Evolutionary conservation across 1,140 invertebrate species (phyloP), one percentile per base, ranked within the genome.

Genomic region (Cyphomyrmex costatus): DNA sequence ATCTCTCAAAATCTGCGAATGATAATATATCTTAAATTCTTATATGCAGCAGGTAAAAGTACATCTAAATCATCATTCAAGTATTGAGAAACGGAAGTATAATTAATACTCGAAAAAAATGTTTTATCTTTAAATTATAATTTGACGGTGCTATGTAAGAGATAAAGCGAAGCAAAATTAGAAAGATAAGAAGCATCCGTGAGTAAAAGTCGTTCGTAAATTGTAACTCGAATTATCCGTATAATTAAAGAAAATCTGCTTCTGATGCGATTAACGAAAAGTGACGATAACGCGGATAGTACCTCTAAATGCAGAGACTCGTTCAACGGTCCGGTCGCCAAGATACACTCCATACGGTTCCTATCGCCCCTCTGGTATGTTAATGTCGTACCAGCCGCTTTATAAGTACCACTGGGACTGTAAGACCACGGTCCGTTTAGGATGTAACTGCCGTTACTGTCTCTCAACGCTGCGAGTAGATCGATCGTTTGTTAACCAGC

Each of bases 291-390:
- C 19, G 19, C 12, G 7, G 14, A 1, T 6, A 66, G 94, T 95
- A 98, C 97, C 96, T 98, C 97, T 71, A 99, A 96, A 91, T 98
- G 97, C n/a, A 99, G 93, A 16, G 97, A 96, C 86, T 98, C 96
- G 83, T 96, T 95, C 53, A 98, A 96, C 58, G 98, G 98, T 71
- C 98, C 98, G 66, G 96, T 95, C 19, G 98, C 96, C 46, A 96
- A 96, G 82, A 98, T 96, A 95, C 93, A 97, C 97, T 89, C 95
- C 93, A 90, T 96, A 90, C 88, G 91, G 92, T 94, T 92, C 87
- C 92, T 96, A 93, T 96, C 96, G 83, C 96, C 96, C 82, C 97
- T 96, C 58, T 96, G 96, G 95, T 98, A 99, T 76, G 96, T 95
- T 93, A 99, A 98, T 68, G 96, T 96, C 6, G 98, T 97, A 10